Base-by-base conservation (phyloP, 2,888 invertebrate genomes). In the Glaucopsyche alexis region DNA sequence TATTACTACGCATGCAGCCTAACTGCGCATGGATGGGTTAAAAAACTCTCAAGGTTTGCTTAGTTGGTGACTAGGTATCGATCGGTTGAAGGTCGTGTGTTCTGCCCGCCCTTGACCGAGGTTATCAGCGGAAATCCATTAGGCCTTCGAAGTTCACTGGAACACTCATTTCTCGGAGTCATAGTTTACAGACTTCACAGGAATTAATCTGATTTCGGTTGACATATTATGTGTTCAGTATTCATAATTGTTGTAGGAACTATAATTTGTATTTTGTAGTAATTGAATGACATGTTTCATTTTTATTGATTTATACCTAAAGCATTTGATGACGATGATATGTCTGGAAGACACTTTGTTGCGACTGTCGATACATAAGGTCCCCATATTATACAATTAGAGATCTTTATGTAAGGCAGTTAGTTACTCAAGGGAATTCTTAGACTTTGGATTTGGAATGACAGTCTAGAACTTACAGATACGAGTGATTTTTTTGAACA, bases 41-140 rank as follows among this genome's bases (percentile, higher is more conserved):
- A 16, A n/a, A 50, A 71, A 52, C 50, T n/a, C 50, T 38, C 4
- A 71, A 47, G 29, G 14, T 71, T 60, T 60, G 29, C 60, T 60
- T 14, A 60, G 60, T 7, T 38, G 60, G 14, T 60, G 29, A 60
- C 29, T 60, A 60, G 60, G 16, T 69, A 69, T 69, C 49, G 69
- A 69, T 69, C 69, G 29, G 14, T 13, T 13, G 14, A 47, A 69
- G 69, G 69, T 47, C 69, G 29, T 29, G 13, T 9, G 19, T 2
- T 49, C 11, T 69, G 69, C 14, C 69, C 69, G 69, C 14, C 69
- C 69, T 49, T 69, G 69, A 49, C 69, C 69, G 67, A 60, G 60
- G 67, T 29, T 49, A 69, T 69, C 69, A 47, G 69, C 49, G 29
- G 69, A 69, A 69, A 49, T 29, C 69, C 19, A 14, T 47, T 69